Conservation (phyloP, 92 coral and sea anemone species). For the Palythoa grandis region DNA sequence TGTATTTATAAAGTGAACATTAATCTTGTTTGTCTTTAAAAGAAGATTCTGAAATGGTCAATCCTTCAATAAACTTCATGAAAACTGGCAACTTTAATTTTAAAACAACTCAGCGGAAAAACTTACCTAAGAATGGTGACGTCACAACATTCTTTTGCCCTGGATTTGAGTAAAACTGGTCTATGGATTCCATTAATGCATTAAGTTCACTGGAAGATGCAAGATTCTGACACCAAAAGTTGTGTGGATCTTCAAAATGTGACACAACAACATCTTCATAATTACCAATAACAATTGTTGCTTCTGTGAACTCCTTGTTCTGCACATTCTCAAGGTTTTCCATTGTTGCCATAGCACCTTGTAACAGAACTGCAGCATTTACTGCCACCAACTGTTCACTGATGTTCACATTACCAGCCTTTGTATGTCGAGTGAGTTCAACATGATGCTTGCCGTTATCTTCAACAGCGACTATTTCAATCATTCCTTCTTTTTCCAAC, state of each 20-base stretch:
- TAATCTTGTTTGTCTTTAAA: too few relatives aligned
- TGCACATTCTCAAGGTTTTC: conserved; percentile 63
- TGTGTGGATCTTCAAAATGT: conserved; percentile 76
- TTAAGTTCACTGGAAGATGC: conserved; percentile 73
- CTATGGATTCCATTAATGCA: conserved; percentile 67
- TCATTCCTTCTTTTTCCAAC: conserved; percentile 73
- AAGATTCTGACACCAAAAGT: conserved; percentile 92
- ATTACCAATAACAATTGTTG: conserved; percentile 64
- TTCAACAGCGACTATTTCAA: conserved; percentile 72
- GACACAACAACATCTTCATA: conserved; percentile 90
- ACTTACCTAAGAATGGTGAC: conserved; percentile 71
- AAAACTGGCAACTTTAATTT: too few relatives aligned
- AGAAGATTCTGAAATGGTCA: too few relatives aligned
- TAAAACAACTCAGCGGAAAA: neutral
- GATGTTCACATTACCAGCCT: conserved; percentile 66
- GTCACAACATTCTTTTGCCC: conserved; percentile 51
- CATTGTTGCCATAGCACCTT: conserved; percentile 64
- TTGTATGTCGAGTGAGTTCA: conserved; percentile 64
- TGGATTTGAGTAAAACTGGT: conserved; percentile 61
- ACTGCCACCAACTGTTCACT: conserved; percentile 75
- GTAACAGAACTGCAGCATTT: conserved; percentile 71
- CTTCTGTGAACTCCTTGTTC: conserved; percentile 62
- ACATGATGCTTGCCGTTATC: conserved; percentile 72
- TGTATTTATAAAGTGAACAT: too few relatives aligned
- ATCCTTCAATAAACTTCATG: too few relatives aligned